Evolutionary conservation across 2,113 vertebrate genomes (phyloP), one percentile per base, ranked within the genome.

Genomic region (Aix galericulata): DNA sequence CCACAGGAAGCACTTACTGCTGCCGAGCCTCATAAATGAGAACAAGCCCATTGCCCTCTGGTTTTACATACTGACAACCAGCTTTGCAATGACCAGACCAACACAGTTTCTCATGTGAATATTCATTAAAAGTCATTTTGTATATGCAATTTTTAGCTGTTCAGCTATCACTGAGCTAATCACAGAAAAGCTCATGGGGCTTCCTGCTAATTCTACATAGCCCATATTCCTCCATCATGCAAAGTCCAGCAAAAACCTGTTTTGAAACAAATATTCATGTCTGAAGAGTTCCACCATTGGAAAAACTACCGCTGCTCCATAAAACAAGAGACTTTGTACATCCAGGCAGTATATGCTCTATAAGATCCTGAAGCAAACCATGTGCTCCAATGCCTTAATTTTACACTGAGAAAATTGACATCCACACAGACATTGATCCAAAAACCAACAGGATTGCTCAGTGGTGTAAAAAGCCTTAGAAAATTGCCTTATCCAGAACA

Each of bases 1-100:
- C 88, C 59, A 71, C 79, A 88, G 91, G 95, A 96, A 90, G 72
- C 56, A 68, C 80, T 91, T 91, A 78, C 42, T 83, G 90, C 88
- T 95, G 82, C 79, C 81, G 79, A 75, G 60, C 42, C 91, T 83
- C 88, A 38, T 56, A 82, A 94, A 78, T 38, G 79, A 48, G 75
- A 93, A 94, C 67, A 80, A 89, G 93, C 64, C 15, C 2, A 0
- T 71, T 50, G 50, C 53, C 77, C 64, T 86, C 36, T 1, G 4
- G 60, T 86, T 72, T 84, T 69, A 89, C 82, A 81, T 74, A 73
- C 82, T 32, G 46, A 88, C 2, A 81, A 83, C 15, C 72, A 42
- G 46, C 36, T 81, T 71, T 82, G 91, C 91, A 88, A 93, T 80
- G 78, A 73, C 58, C 62, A 82, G 36, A 76, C 63, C 0, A 3